Evolutionary conservation across 2,797 vertebrate species (phyloP), one percentile per base, ranked within the genome.

Genomic region (Mareca strepera): DNA sequence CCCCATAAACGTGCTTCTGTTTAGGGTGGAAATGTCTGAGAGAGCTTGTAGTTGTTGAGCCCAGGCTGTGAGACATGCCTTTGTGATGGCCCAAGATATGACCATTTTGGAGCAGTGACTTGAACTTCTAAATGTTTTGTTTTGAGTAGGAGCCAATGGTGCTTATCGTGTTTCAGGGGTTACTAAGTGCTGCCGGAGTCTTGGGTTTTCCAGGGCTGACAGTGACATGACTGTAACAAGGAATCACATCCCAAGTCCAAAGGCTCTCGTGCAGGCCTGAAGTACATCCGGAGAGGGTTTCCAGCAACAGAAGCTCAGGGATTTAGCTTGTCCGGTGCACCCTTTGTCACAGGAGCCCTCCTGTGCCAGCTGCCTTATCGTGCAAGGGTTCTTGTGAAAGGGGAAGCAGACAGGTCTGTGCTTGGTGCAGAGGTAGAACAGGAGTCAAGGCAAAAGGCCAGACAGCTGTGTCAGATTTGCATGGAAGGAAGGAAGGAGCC

Each of bases 181-280:
- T 92, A 26, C 28, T 17, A 74, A 35, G 50, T n/a, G 64, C 60
- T 88, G 35, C 26, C 12, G 6, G 1, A 46, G 20, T 25, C 12
- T 12, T 26, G 48, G n/a, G 6, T 43, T 63, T 87, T 88, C 35
- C 43, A 64, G 78, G 28, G 39, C 64, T 75, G 31, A 64, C 15
- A 31, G 28, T 63, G 81, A 48, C 21, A n/a, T 28, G 28, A 41
- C 31, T 0, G 0, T 15, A 59, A 23, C 17, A 50, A 77, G 64
- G 72, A 75, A 37, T 46, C 63, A 68, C 88, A 82, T 37, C 28
- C 31, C 33, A 25, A 26, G 12, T 21, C 33, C 31, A 17, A 41
- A 33, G 43, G 14, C 10, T 17, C 22, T 13, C 13, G 11, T 0
- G 2, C 0, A 7, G 64, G 52, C 52, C 37, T 0, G 0, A 70